Evolutionary conservation across 2,797 vertebrate species (phyloP).

Genomic region (Setipinna tenuifilis): DNA sequence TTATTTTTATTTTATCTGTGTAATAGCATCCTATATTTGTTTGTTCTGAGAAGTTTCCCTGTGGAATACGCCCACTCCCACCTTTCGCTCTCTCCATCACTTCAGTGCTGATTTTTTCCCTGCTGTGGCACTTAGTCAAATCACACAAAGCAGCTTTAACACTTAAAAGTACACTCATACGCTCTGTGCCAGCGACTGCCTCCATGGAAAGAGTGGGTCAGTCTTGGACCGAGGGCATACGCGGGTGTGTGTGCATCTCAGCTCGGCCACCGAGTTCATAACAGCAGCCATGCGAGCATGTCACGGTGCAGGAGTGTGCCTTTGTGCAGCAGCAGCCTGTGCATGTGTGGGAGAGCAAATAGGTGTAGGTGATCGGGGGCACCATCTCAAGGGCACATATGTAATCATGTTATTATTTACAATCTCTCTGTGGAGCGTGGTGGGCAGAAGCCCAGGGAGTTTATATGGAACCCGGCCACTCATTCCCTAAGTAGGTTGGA

Average conservation of each 20-base stretch:
- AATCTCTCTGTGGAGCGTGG: conserved; percentile 48
- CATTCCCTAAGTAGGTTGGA: conserved; percentile 47
- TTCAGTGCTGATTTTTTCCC: neutral
- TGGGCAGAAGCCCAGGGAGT: conserved; percentile 47
- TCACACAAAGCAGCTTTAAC: conserved; percentile 20
- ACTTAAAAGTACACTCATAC: conserved; percentile 18
- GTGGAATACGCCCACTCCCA: neutral
- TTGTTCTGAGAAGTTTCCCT: neutral
- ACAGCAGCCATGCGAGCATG: too few species aligned
- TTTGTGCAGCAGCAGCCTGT: neutral
- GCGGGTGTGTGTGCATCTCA: neutral
- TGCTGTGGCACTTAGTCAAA: conserved; percentile 4
- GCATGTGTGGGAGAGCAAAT: conserved; percentile 53
- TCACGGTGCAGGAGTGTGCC: too few species aligned
- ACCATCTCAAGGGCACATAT: conserved; percentile 56
- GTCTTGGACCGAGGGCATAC: conserved; percentile 48
- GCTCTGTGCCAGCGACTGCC: conserved; percentile 30
- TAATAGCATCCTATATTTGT: neutral
- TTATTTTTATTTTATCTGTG: conserved; percentile 9
- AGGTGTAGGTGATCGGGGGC: conserved; percentile 57
- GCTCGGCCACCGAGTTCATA: too few species aligned
- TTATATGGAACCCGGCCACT: conserved; percentile 29
- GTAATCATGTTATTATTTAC: conserved; percentile 60
- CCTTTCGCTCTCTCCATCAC: neutral
- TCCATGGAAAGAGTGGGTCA: conserved; percentile 41